Evolutionary conservation across 2,113 vertebrate genomes (phyloP), one percentile per base, ranked within the genome.

Genomic region (Oryzias woworae): DNA sequence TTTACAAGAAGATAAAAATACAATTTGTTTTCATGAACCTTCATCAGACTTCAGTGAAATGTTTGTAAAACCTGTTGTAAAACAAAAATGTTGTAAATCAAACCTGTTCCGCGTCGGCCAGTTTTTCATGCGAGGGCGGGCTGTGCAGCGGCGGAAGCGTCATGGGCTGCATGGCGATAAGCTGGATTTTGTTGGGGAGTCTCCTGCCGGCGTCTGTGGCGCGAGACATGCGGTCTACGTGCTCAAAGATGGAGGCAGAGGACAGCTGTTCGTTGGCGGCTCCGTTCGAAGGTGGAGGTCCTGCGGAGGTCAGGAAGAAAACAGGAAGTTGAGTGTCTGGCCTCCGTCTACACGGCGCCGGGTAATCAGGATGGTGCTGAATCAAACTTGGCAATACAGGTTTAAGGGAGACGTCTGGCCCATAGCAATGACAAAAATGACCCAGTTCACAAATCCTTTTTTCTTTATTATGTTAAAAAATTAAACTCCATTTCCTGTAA

Each of bases 91-190:
- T 46, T 5, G 17, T 1, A 18, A 18, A 16, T 53, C 16, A 46
- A 97, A 96, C 95, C 82, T 95, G 95, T 89, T 92, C 93, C 64
- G 91, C 90, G 69, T 97, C 95, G 0, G 93, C 85, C 31, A 93
- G 86, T 51, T 93, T 92, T 62, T 94, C 93, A 0, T 92, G 89
- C 65, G 90, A 59, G 0, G 89, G 69, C 0, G 93, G 91, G 59
- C 91, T 93, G 71, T 92, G 95, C 22, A 90, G 58, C 0, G 95
- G 93, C 14, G 94, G 94, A 0, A 93, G 90, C 0, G 96, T 89
- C 87, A 98, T 98, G 0, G 97, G 97, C 63, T 98, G 96, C 96
- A 98, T 97, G 73, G 97, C 97, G 8, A 99, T 99, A 10, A 98
- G 91, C 86, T 98, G 96, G 84, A 98, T 94, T 90, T 96, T 99